Evolutionary conservation across 1,140 invertebrate species (phyloP), one percentile per base, ranked within the genome.

Genomic region (Thaumetopoea pityocampa): DNA sequence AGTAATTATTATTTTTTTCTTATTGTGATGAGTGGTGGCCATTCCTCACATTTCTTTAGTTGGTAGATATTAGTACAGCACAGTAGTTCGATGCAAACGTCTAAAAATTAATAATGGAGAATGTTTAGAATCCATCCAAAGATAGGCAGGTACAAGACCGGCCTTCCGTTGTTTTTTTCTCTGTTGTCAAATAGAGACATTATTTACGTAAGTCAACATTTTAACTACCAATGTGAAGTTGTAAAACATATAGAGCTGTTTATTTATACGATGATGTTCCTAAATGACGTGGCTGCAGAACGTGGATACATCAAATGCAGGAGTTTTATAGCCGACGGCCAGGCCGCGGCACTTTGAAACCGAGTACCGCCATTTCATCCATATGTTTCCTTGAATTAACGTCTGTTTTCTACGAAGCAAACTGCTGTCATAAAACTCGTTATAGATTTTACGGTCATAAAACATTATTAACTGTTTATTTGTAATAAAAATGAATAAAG

Each of bases 381-480:
- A 83, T 67, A 71, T 80, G 79, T 69, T 83, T 83, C 79, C 76
- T 80, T 59, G 79, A 77, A 83, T 70, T 74, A 66, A 80, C 68
- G 79, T 80, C 73, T 83, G 79, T 83, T 79, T 80, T 80, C 79
- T 67, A 52, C 65, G 76, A 80, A 80, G 52, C 69, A 74, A 79
- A 67, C 55, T 51, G 51, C 67, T 48, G 62, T 68, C 70, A 56
- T 79, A 72, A 83, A 83, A 71, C 67, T 58, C 53, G 42, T 51
- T 58, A 62, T 71, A 74, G 63, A 69, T 71, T 61, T 72, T 19
- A 28, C 45, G 60, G 61, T 62, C 65, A 74, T 78, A 65, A 69
- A 77, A 78, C 65, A 59, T 62, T 72, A 78, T 74, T 64, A 64
- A 74, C 65, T 70, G 51, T 51, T 73, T 74, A 70, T 76, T 76